Base-by-base conservation (phyloP, 2,797 vertebrate genomes). In the Catamblyrhynchus diadema region DNA sequence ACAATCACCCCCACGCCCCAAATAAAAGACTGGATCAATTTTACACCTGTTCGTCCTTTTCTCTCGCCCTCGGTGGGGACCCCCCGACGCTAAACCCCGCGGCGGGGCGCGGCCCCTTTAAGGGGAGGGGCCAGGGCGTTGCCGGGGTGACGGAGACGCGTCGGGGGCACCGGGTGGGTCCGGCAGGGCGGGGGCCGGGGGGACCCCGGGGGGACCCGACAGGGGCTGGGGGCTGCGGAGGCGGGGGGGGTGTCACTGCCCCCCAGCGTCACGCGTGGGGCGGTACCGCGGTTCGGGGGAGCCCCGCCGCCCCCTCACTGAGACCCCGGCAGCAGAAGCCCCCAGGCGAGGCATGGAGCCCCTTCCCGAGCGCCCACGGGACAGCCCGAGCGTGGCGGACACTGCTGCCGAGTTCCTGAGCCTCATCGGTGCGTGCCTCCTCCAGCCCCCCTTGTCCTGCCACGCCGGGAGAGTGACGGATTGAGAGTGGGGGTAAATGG, bases 71-170 rank as follows among this genome's bases (percentile, higher is more conserved):
- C 28, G 24, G 28, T 10, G 51, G 6, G 41, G 5, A 13, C 1
- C 7, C 6, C 11, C 8, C 24, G 22, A 2, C 14, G 3, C 30
- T 6, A 6, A 28, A 8, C 5, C 60, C 13, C 7, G 13, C 14
- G 10, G 32, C 8, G 22, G 33, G 23, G n/a, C 6, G 27, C 47
- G 70, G 89, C 35, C 79, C 92, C 95, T 97, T 98, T 98, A 98
- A 97, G 97, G 65, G 97, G 81, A 4, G 12, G 39, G 22, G 48
- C 47, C 42, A 7, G 42, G 35, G 37, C n/a, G 97, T 98, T 97
- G 93, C 96, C 88, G 5, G 27, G 97, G 97, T 60, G 90, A 97
- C 44, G 28, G 37, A 10, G 53, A 50, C 91, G 93, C 96, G 86
- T 59, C 53, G 51, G 25, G 35, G 57, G 30, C 35, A 2, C 44